Percentiles rank a stretch among this genome's conserved stretches.
phyloP scores from a whole-genome alignment of 2,888 invertebrate genomes.

The Panopea generosa region DNA sequence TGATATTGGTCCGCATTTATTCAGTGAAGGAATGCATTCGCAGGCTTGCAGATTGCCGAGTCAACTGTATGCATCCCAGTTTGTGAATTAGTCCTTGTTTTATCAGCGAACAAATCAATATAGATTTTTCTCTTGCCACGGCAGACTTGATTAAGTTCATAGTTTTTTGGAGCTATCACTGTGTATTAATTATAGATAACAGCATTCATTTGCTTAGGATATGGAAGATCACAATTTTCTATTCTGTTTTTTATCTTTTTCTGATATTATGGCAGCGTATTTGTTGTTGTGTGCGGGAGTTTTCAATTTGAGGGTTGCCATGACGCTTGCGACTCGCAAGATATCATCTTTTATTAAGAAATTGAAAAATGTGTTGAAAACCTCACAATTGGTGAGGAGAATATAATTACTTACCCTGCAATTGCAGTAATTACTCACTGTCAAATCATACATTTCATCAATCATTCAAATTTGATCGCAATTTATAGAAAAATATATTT shows the following conservation, averaged over 20 bases:
- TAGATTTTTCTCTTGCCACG: constrained; percentile 57
- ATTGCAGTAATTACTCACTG: too few relatives aligned
- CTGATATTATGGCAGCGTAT: constrained; percentile 45
- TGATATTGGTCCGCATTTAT: constrained; percentile 59
- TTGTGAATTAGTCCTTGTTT: constrained; percentile 60
- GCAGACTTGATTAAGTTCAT: constrained; percentile 62
- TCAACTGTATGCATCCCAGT: constrained; percentile 46
- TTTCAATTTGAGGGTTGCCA: background rate
- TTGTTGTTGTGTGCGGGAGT: constrained; percentile 11
- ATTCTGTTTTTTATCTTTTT: constrained; percentile 39
- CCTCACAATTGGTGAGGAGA: too few relatives aligned
- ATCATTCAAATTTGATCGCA: too few relatives aligned
- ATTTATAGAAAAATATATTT: too few relatives aligned
- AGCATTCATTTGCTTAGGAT: constrained; percentile 60
- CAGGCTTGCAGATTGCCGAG: constrained; percentile 50
- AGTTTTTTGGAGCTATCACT: constrained; percentile 64
- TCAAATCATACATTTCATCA: too few relatives aligned
- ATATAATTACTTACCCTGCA: too few relatives aligned
- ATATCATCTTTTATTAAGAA: background rate
- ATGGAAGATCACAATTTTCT: constrained; percentile 55
- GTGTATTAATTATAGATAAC: constrained; percentile 70
- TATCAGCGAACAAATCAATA: constrained; percentile 61
- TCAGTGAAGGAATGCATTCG: constrained; percentile 46
- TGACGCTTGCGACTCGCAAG: background rate
- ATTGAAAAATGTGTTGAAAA: background rate